A percentile compares a stretch with the other conserved stretches of the same genome.
Conservation (phyloP, 2,113 vertebrate genomes). For the Arothron firmamentum region DNA sequence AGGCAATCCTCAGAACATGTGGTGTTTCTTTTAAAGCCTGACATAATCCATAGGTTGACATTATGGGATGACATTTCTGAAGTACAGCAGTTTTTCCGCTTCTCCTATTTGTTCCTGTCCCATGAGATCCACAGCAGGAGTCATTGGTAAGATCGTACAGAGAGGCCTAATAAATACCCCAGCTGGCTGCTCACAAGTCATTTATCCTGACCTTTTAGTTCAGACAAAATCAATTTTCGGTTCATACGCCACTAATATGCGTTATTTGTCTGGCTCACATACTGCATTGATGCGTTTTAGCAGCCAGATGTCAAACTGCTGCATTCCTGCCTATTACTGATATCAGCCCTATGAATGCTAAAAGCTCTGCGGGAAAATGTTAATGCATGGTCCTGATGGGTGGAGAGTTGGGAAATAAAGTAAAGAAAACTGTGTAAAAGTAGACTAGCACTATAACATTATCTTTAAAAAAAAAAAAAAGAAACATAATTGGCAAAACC, state of each 20-base stretch:
- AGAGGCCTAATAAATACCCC: conserved; percentile 65
- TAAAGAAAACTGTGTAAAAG: too few species aligned
- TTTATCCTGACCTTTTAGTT: conserved; percentile 78
- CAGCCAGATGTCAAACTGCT: conserved; percentile 14
- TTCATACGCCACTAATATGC: conserved; percentile 70
- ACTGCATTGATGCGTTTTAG: conserved; percentile 41
- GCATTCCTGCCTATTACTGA: conserved; percentile 42
- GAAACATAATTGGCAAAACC: too few species aligned
- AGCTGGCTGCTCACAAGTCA: conserved; percentile 62
- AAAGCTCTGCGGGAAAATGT: conserved; percentile 23
- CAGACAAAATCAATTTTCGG: conserved; percentile 70
- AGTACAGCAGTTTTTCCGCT: conserved; percentile 38
- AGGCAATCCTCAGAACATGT: conserved; percentile 32
- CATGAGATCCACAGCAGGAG: conserved; percentile 43
- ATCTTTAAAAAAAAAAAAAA: too few species aligned
- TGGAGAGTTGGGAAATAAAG: too few species aligned
- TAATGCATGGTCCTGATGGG: not conserved
- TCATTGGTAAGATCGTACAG: conserved; percentile 69
- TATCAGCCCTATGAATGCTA: conserved; percentile 39
- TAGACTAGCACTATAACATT: too few species aligned
- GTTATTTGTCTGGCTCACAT: conserved; percentile 58
- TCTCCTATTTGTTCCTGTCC: conserved; percentile 59
- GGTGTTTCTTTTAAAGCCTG: conserved; percentile 38
- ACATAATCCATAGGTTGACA: conserved; percentile 72
- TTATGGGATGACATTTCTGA: conserved; percentile 74